These are phyloP conservation scores for Andrena flavipes DNA, from an alignment of 2,888 invertebrate genomes.

Conservation along the genomic window DNA sequence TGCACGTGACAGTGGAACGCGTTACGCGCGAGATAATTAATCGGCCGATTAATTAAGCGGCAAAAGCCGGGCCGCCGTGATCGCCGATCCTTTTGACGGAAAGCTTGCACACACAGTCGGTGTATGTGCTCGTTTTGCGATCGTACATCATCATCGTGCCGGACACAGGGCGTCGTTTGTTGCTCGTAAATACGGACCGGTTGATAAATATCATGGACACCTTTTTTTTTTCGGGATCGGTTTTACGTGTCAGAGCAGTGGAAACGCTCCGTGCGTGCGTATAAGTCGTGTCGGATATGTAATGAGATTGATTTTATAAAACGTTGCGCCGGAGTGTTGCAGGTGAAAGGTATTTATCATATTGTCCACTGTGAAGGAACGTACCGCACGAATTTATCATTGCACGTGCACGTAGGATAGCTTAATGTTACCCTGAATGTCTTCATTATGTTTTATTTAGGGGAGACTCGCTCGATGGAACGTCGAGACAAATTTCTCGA, in stretches of 20 bases:
- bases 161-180: conserved; percentile 53
- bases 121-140: conserved; percentile 37
- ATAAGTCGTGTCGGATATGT: not conserved
- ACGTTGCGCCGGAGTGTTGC: not conserved
- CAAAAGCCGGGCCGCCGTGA: conserved; percentile 24
- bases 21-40: conserved; percentile 67
- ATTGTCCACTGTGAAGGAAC: not conserved
- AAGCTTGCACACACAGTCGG: conserved; percentile 11
- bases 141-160: conserved; percentile 52
- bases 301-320: conserved; percentile 10
- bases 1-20: conserved; percentile 62
- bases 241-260: not conserved
- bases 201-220: conserved; percentile 26
- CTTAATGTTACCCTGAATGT: not conserved
- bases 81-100: conserved; percentile 50
- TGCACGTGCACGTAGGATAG: not conserved
- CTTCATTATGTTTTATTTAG: not conserved
- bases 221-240: conserved; percentile 3
- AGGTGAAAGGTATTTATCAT: conserved; percentile 2
- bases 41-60: conserved; percentile 70
- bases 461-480: no score
- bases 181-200: conserved; percentile 60
- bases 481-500: no score
- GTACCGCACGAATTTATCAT: conserved; percentile 3
- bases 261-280: not conserved